A percentile compares a stretch with the other conserved stretches of the same genome.
phyloP scores from a whole-genome alignment of 2,113 vertebrate species.

The Dicerorhinus sumatrensis region DNA sequence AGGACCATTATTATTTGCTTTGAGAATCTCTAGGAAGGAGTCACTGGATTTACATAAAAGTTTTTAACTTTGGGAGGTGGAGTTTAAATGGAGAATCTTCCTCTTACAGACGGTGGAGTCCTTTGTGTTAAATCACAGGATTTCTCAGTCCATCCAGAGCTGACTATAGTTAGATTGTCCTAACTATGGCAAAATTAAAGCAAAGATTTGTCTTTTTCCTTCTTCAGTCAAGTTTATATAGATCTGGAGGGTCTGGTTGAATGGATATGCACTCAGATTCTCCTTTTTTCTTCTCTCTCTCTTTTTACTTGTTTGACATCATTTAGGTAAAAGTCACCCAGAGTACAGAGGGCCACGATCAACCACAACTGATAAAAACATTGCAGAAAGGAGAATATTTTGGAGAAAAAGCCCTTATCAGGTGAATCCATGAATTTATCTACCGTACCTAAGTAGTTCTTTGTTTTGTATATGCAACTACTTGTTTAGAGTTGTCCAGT shows the following conservation, averaged over 20 bases:
- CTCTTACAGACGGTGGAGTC: background rate
- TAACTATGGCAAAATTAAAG: background rate
- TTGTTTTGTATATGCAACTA: background rate
- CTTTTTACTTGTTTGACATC: background rate
- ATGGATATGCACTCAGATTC: background rate
- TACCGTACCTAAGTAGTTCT: background rate
- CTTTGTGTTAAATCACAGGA: background rate
- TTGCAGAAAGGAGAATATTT: conserved; percentile 95
- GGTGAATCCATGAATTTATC: conserved; percentile 83
- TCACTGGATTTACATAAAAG: background rate
- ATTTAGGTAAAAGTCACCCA: conserved; percentile 94
- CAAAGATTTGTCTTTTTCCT: background rate
- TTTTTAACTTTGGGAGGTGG: background rate
- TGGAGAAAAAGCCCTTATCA: conserved; percentile 97
- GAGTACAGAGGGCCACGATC: conserved; percentile 89
- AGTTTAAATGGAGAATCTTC: background rate
- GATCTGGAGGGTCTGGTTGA: background rate
- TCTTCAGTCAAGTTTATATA: background rate
- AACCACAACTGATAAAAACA: conserved; percentile 94
- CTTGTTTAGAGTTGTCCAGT: background rate
- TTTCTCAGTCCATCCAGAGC: background rate
- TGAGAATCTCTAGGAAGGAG: background rate
- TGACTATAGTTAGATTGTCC: background rate
- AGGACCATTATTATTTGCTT: background rate
- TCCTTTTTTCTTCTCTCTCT: background rate